Percentiles rank a stretch among this genome's conserved stretches.
These are phyloP conservation scores for Arctia plantaginis DNA, from an alignment of 2,888 invertebrate genomes.

Conservation along the genomic window DNA sequence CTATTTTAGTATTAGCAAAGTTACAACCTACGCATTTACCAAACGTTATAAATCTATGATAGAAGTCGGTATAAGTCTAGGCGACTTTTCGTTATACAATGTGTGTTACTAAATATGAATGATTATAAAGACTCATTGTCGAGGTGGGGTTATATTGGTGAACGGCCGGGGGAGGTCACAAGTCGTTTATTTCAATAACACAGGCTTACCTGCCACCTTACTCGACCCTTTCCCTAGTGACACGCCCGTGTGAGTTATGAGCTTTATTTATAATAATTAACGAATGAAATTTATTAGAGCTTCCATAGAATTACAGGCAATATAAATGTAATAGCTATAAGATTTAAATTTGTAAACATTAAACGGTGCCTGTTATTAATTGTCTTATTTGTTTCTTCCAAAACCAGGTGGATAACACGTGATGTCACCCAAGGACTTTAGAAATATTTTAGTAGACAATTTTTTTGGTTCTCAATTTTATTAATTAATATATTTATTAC, in stretches of 20 bases:
- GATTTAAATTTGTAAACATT: slow-evolving; percentile 17
- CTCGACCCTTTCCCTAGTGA: slow-evolving; percentile 59
- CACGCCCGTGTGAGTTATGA: slow-evolving; percentile 60
- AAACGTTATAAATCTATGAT: neutral
- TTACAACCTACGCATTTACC: neutral
- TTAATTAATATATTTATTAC: too few species aligned
- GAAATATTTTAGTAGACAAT: neutral
- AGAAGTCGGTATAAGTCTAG: neutral
- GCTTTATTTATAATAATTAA: slow-evolving; percentile 70
- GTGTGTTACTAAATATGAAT: slow-evolving; percentile 51
- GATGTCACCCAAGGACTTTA: neutral
- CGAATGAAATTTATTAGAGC: slow-evolving; percentile 52
- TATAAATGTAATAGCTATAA: slow-evolving; percentile 19
- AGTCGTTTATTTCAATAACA: slow-evolving; percentile 74
- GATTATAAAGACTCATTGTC: slow-evolving; percentile 42
- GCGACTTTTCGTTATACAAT: neutral
- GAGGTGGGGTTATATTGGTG: slow-evolving; percentile 40
- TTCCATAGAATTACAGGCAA: slow-evolving; percentile 20
- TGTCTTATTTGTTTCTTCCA: neutral
- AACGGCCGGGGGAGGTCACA: slow-evolving; percentile 57
- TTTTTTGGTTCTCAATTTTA: neutral
- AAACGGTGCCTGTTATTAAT: neutral
- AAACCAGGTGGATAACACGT: too few species aligned
- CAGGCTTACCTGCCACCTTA: slow-evolving; percentile 62
- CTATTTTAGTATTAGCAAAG: neutral